These are phyloP conservation scores for Drosophila melanica DNA, from an alignment of 1,140 invertebrate species.

Conservation along the genomic window DNA sequence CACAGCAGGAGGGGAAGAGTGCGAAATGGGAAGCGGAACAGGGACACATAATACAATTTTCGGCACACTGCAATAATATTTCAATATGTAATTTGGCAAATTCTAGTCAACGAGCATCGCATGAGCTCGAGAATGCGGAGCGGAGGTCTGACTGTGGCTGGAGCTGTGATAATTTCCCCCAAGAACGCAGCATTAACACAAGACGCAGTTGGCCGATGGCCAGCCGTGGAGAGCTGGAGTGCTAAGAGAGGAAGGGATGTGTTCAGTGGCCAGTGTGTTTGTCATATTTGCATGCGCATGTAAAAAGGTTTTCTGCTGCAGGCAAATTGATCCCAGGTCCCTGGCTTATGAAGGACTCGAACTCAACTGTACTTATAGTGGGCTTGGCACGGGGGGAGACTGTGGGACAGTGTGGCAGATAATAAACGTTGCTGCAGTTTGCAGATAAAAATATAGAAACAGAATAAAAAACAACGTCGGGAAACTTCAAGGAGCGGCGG, in stretches of 20 bases:
- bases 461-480: background rate
- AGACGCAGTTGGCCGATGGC: constrained; percentile 72
- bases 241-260: constrained; percentile 19
- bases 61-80: constrained; percentile 79
- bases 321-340: constrained; percentile 80
- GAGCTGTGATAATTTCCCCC: constrained; percentile 75
- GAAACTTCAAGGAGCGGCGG: constrained; percentile 41
- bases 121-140: constrained; percentile 2
- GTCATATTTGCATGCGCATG: constrained; percentile 79
- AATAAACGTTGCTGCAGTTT: constrained; percentile 66
- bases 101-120: constrained; percentile 47
- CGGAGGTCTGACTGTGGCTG: constrained; percentile 28
- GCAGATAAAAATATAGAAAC: background rate
- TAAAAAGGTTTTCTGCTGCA: constrained; percentile 79
- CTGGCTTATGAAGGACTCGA: constrained; percentile 78
- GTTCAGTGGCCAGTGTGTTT: constrained; percentile 58
- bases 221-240: constrained; percentile 49
- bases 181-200: constrained; percentile 79
- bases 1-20: background rate
- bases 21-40: background rate
- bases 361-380: constrained; percentile 34
- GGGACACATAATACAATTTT: constrained; percentile 58
- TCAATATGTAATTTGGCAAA: constrained; percentile 82
- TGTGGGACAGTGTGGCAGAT: constrained; percentile 33
- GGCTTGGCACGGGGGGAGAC: constrained; percentile 15